Evolutionary conservation across 2,888 invertebrate species (phyloP).

Genomic region (Ceraclea dissimilis): DNA sequence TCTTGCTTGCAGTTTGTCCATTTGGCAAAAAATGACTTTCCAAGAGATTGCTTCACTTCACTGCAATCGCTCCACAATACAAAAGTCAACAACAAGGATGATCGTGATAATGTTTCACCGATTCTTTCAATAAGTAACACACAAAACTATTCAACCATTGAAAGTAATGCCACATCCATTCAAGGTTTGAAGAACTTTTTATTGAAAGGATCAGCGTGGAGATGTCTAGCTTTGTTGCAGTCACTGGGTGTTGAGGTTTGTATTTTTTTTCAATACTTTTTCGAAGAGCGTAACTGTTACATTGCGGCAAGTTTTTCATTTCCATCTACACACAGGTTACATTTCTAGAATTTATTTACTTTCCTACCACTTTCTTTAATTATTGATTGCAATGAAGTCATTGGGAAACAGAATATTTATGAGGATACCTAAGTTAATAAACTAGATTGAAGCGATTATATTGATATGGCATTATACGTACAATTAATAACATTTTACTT

Average conservation of each 20-base stretch:
- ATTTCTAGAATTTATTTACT: neutral
- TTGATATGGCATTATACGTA: no score
- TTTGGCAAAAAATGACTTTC: slow-evolving; percentile 8
- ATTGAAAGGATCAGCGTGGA: slow-evolving; percentile 54
- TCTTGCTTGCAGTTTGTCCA: slow-evolving; percentile 22
- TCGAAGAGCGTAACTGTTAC: slow-evolving; percentile 8
- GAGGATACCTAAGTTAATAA: no score
- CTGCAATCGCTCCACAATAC: neutral
- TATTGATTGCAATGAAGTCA: no score
- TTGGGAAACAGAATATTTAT: no score
- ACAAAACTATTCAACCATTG: neutral
- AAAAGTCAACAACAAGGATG: neutral
- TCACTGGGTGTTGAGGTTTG: slow-evolving; percentile 49
- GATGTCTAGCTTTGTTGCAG: slow-evolving; percentile 50
- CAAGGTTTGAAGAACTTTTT: slow-evolving; percentile 37
- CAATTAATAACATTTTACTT: no score
- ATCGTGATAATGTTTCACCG: neutral
- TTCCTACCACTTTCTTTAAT: no score
- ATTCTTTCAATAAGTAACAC: neutral
- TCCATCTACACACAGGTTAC: neutral
- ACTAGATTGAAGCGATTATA: no score
- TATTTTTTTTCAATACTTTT: no score
- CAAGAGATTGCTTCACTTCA: slow-evolving; percentile 4
- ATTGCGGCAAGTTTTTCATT: no score
- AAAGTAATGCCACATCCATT: slow-evolving; percentile 8